Base-by-base conservation (phyloP, 2,888 invertebrate genomes). In the Pammene aurita region DNA sequence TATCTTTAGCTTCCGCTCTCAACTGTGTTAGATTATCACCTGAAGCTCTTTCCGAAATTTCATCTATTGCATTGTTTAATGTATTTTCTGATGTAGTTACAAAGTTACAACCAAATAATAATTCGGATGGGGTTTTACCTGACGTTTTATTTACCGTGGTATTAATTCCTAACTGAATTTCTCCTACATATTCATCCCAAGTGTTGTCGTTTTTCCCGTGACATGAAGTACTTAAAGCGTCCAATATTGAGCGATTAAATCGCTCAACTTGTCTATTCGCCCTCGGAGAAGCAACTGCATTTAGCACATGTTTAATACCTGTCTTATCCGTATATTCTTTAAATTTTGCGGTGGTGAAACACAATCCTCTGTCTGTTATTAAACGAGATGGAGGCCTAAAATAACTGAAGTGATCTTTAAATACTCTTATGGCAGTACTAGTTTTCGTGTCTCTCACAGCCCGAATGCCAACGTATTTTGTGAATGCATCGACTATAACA, bases 101-200 rank as follows among this genome's bases (percentile, higher is more conserved):
- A 9, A 60, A 11, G 5, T 62, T 74, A 4, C 60, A 52, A 0
- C 75, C 74, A 26, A 76, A 76, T 5, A 76, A 58, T 1, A 76
- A 44, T 52, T 76, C 75, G 5, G 73, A 66, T 0, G 74, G 73
- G 10, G 70, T 72, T 48, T 72, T 73, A 9, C 72, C 68, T 9
- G 73, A 74, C 0, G 65, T 63, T 1, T 61, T 61, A 42, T 74
- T 70, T 7, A 71, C 38, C 0, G 72, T 71, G 0, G 72, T 71
- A 13, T 74, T 74, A 2, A 74, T 67, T 9, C 72, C 74, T 42
- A 73, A 46, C 26, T 74, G 74, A 13, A 74, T 48, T 14, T 71
- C 66, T 2, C 58, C 67, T 9, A 72, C n/a, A 14, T 65, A 35
- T 9, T 73, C 72, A 26, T 74, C 74, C 74, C 72, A 73, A 6